Base-by-base conservation (phyloP, 2,113 vertebrate species). In the Corythornis cristatus region DNA sequence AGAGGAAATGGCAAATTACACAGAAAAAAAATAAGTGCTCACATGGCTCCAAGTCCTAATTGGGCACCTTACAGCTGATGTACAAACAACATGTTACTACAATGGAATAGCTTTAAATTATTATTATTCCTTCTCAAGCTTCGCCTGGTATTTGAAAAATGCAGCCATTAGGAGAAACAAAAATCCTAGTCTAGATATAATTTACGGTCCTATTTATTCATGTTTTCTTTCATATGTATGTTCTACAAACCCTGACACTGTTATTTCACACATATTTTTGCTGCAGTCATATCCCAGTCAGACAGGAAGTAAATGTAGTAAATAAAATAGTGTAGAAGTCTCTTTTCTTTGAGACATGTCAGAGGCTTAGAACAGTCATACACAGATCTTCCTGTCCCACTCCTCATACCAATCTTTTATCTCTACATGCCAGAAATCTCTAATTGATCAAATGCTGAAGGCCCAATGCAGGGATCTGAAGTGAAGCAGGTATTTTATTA, bases 1-100 rank as follows among this genome's bases (percentile, higher is more conserved):
- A 94, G 74, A 87, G 92, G 83, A 95, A 94, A 95, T 62, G 58
- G 94, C 62, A 92, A 96, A 80, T 85, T 75, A 71, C 37, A 86
- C 3, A 13, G 61, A 31, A 62, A 42, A 42, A 56, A 66, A 20
- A 56, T 33, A 76, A 83, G 72, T n/a, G 68, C 42, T 84, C 28
- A 88, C 23, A 50, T 20, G 33, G 61, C 46, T 88, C 74, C 2
- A 22, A 89, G 81, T 29, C 48, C 66, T 67, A 83, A 91, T 92
- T 86, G 65, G 88, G 58, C 61, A 80, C 73, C 37, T 87, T 83
- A 40, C 23, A 93, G 58, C 54, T 43, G 31, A 79, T 11, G 74
- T 53, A 73, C 56, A 83, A 90, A 79, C 58, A 87, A 48, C 77
- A 57, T 22, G 18, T 43, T 94, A 86, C 65, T 71, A 83, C 35